Percentiles rank a stretch among this genome's conserved stretches.
phyloP scores from a whole-genome alignment of 2,888 invertebrate genomes.

The Microchrysa polita region DNA sequence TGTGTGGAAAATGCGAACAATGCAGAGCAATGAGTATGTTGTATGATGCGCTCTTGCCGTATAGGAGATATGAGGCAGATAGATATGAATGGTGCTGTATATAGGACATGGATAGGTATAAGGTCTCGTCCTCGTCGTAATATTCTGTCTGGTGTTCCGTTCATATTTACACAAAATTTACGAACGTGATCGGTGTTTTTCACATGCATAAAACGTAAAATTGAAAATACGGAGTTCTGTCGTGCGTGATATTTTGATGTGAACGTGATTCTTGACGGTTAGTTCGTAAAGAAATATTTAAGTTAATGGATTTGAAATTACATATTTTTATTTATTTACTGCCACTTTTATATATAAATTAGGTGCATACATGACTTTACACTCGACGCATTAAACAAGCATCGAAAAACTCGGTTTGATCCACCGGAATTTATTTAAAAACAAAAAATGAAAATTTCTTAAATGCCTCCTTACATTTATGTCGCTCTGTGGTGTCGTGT shows the following conservation, averaged over 20 bases:
- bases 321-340: no score
- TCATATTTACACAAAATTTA: slow-evolving; percentile 27
- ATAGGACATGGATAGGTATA: background rate
- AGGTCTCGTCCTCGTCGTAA: background rate
- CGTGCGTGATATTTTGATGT: background rate
- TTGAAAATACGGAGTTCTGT: background rate
- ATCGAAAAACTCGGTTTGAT: no score
- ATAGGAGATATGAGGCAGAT: background rate
- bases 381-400: no score
- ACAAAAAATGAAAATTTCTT: no score
- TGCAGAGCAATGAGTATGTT: background rate
- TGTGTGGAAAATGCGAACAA: background rate
- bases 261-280: background rate
- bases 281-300: no score
- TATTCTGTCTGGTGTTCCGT: background rate
- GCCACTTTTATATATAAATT: no score
- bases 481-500: no score
- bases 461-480: no score
- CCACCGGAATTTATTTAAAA: no score
- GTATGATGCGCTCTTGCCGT: background rate
- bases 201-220: slow-evolving; percentile 1
- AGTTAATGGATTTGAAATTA: no score
- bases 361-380: no score
- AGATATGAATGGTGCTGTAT: background rate
- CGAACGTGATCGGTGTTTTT: slow-evolving; percentile 11